These are phyloP conservation scores for Hassar affinis DNA, from an alignment of 2,113 vertebrate species.

Conservation along the genomic window DNA sequence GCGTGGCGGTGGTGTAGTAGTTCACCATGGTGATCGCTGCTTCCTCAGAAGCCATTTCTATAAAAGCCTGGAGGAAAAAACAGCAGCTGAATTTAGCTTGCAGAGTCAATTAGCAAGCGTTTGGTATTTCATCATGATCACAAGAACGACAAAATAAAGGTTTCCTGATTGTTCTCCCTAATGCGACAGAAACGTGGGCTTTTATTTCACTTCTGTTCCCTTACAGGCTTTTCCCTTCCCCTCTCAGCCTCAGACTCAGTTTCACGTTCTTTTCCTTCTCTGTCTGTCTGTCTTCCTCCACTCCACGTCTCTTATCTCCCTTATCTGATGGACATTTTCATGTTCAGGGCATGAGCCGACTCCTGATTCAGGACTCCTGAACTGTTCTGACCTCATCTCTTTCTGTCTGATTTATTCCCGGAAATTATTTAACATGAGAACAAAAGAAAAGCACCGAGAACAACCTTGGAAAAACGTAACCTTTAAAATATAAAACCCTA, in stretches of 20 bases:
- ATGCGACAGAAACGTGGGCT: background rate
- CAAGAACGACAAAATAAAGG: background rate
- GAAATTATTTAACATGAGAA: too few relatives aligned
- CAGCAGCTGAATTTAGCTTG: background rate
- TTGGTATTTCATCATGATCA: background rate
- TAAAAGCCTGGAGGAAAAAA: conserved; percentile 73
- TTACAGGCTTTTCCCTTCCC: background rate
- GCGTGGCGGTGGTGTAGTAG: conserved; percentile 70
- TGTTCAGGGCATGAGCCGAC: too few relatives aligned
- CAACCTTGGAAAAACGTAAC: too few relatives aligned
- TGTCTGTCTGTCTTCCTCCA: background rate
- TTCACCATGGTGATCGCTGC: conserved; percentile 79
- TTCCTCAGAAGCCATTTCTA: conserved; percentile 87
- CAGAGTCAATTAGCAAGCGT: background rate
- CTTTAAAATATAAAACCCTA: too few relatives aligned
- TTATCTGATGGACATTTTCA: too few relatives aligned
- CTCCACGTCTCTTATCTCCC: too few relatives aligned
- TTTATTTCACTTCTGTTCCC: background rate
- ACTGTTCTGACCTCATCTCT: too few relatives aligned
- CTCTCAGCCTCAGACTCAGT: background rate
- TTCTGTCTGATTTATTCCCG: too few relatives aligned
- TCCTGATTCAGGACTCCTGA: too few relatives aligned
- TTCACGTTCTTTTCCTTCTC: too few relatives aligned
- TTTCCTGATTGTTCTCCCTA: background rate
- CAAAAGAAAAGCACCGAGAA: too few relatives aligned